Percentiles rank a stretch among this genome's conserved stretches.
Conservation (phyloP, 2,888 invertebrate species). For the Cephus pygmeus region DNA sequence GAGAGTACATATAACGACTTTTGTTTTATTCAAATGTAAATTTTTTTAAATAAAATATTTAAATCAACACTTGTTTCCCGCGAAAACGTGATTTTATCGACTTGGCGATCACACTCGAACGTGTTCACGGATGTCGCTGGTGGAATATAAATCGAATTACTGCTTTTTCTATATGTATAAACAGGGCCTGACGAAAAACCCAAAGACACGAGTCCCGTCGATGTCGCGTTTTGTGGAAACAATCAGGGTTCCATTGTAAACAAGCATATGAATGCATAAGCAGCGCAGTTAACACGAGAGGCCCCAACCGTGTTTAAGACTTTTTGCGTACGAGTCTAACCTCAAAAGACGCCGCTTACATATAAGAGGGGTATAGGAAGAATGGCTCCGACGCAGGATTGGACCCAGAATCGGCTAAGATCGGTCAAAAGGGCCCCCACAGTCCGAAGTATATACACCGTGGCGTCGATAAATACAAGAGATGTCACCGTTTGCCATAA, state of each 20-base stretch:
- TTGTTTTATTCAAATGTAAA: too few relatives aligned
- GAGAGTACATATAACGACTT: background rate
- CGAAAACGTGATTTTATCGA: background rate
- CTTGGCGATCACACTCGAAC: too few relatives aligned
- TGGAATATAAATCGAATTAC: background rate
- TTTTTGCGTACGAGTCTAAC: slow-evolving; percentile 46
- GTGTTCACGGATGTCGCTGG: background rate
- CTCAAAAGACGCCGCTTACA: slow-evolving; percentile 56
- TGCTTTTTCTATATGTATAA: background rate
- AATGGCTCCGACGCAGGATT: background rate
- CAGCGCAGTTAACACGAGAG: slow-evolving; percentile 57
- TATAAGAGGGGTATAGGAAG: background rate
- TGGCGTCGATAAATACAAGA: slow-evolving; percentile 54
- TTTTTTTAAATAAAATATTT: too few relatives aligned
- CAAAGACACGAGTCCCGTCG: slow-evolving; percentile 45
- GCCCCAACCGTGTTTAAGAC: slow-evolving; percentile 53
- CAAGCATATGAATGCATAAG: slow-evolving; percentile 64
- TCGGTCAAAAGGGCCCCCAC: too few relatives aligned
- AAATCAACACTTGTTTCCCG: background rate
- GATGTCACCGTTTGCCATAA: slow-evolving; percentile 42
- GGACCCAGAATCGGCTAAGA: too few relatives aligned
- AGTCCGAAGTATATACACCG: too few relatives aligned
- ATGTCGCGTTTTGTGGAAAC: slow-evolving; percentile 62
- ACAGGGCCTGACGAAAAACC: slow-evolving; percentile 44
- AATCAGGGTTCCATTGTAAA: slow-evolving; percentile 57